These are phyloP conservation scores for Maniola jurtina DNA, from an alignment of 1,140 invertebrate species.

Conservation along the genomic window DNA sequence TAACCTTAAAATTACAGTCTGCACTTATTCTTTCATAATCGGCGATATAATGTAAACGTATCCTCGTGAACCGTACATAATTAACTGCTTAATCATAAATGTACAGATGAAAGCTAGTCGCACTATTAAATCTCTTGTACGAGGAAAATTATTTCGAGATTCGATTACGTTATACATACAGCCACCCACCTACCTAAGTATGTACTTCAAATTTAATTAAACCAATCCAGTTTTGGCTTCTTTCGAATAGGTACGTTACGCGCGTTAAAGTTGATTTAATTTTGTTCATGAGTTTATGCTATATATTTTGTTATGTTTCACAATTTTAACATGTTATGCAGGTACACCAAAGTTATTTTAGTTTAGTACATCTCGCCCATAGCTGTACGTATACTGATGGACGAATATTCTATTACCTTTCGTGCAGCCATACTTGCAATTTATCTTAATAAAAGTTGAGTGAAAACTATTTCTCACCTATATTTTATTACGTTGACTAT, in stretches of 20 bases:
- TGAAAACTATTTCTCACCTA: no score
- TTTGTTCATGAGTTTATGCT: no score
- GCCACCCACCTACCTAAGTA: conserved; percentile 5
- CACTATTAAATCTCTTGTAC: conserved; percentile 34
- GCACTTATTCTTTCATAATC: not conserved
- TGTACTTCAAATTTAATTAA: conserved; percentile 22
- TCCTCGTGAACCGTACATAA: conserved; percentile 34
- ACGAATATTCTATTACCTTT: no score
- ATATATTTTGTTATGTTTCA: no score
- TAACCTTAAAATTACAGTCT: not conserved
- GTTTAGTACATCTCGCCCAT: no score
- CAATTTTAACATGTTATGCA: no score
- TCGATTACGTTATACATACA: conserved; percentile 20
- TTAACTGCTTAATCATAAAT: conserved; percentile 44
- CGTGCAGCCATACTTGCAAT: no score
- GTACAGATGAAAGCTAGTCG: conserved; percentile 28
- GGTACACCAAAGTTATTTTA: no score
- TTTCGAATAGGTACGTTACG: no score
- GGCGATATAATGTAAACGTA: conserved; percentile 21
- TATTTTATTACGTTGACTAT: no score
- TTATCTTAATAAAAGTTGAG: no score
- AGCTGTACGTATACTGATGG: no score
- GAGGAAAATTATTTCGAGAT: conserved; percentile 36
- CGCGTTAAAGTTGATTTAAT: not conserved
- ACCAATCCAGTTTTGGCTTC: conserved; percentile 14